Evolutionary conservation across 1,140 invertebrate species (phyloP).

Genomic region (Rhopalosiphum padi): DNA sequence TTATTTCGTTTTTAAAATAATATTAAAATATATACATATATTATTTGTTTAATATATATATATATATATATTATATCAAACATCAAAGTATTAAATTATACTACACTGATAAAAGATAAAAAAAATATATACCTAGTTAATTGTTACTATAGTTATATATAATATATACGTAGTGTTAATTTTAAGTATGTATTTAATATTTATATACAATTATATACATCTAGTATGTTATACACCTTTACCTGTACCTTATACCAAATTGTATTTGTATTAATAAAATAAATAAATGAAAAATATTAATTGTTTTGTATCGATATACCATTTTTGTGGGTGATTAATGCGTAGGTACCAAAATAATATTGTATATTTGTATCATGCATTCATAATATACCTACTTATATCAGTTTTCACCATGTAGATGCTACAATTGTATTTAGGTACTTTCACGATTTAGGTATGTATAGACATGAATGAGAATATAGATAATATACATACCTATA

Average conservation of each 20-base stretch:
- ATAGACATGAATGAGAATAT: no score
- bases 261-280: background rate
- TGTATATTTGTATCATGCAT: no score
- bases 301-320: background rate
- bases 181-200: background rate
- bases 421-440: no score
- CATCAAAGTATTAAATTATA: background rate
- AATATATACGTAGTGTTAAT: background rate
- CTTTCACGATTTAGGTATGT: no score
- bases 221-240: background rate
- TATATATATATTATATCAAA: no score
- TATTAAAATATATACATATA: background rate
- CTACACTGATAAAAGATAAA: background rate
- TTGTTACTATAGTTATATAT: background rate
- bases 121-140: background rate
- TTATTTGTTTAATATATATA: no score
- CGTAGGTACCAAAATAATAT: background rate
- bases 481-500: no score
- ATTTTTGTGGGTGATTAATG: background rate
- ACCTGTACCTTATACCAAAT: background rate
- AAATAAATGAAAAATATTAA: background rate
- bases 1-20: background rate
- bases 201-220: background rate
- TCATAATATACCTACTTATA: no score
- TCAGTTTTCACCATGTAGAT: no score